Evolutionary conservation across 2,888 invertebrate species (phyloP), one percentile per base, ranked within the genome.

Genomic region (Phyto melanocephala): DNA sequence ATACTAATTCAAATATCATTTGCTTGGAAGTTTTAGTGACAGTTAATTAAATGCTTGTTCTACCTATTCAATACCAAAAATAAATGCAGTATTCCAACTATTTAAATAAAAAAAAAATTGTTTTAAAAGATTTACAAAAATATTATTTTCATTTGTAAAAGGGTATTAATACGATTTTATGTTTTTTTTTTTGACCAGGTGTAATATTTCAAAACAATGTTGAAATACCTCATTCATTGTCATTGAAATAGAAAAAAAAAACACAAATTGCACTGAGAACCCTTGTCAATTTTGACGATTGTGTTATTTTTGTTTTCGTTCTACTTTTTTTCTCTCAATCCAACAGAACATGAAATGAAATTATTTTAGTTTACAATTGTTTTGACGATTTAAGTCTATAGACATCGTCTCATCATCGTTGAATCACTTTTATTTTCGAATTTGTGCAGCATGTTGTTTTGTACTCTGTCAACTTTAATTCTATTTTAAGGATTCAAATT

Each of bases 401-500:
- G 50, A 52, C 37, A 63, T 63, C 42, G 17, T 52, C 47, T 62
- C 65, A 37, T 63, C 65, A 40, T 52, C 40, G 17, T 35, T 6
- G 6, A 28, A 28, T 28, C 33, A 60, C n/a, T n/a, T n/a, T 62
- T 54, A 47, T 54, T 52, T 47, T 62, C 28, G 70, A 71, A 72
- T 70, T 35, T 47, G 17, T 47, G 47, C 5, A 58, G 42, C 58
- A 65, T 71, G 22, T 56, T 80, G 40, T 76, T 75, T 56, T 75
- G 70, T 70, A 20, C 60, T 74, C 54, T 74, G 70, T 65, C 79
- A 76, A 60, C 33, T 71, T 75, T 79, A 82, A 82, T 82, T 82
- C 81, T 75, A 82, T 82, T 82, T 78, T 40, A 76, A 76, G 79
- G 45, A 65, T 71, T 82, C 82, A 54, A 79, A 79, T 82, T 71